Evolutionary conservation across 2,888 invertebrate species (phyloP), one percentile per base, ranked within the genome.

Genomic region (Andrena marginata): DNA sequence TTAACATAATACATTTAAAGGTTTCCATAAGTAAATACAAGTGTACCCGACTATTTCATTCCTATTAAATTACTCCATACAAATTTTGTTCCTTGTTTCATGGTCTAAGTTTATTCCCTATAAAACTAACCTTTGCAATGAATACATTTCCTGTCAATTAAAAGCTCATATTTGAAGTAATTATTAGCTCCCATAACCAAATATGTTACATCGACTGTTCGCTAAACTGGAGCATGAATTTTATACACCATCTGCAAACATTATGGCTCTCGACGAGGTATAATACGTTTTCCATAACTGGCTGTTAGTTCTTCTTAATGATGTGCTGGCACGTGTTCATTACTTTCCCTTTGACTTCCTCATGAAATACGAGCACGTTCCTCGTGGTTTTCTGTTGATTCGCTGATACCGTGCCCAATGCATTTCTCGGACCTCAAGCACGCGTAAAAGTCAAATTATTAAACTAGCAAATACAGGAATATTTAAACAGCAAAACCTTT

Each of bases 261-360:
- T 16, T 48, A 49, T 29, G 5, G n/a, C 29, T 48, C 5, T 8
- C 26, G 23, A 20, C n/a, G 20, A 49, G 31, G 49, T 6, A 49
- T 6, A 13, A 42, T 13, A 23, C 16, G 26, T 2, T 63, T 13
- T 10, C 2, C 64, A 20, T 7, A 42, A 10, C 26, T 29, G n/a
- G 7, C 31, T 68, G n/a, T 13, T 56, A 31, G 1, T 54, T 73
- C 56, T 48, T 59, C 29, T 20, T 65, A 65, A 73, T 35, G 29
- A 73, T 35, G 20, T 67, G 16, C 62, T 1, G 23, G 62, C 20
- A 26, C 65, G 35, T 35, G 8, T 35, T 16, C 20, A 7, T 13
- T 20, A 67, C 13, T 67, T 67, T 16, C 29, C 42, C 67, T 59
- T 74, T 48, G 48, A 49, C 59, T 74, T 56, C 2, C 33, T 31